These are phyloP conservation scores for Hystrix cristata DNA, from an alignment of 2,113 vertebrate species.

Conservation along the genomic window DNA sequence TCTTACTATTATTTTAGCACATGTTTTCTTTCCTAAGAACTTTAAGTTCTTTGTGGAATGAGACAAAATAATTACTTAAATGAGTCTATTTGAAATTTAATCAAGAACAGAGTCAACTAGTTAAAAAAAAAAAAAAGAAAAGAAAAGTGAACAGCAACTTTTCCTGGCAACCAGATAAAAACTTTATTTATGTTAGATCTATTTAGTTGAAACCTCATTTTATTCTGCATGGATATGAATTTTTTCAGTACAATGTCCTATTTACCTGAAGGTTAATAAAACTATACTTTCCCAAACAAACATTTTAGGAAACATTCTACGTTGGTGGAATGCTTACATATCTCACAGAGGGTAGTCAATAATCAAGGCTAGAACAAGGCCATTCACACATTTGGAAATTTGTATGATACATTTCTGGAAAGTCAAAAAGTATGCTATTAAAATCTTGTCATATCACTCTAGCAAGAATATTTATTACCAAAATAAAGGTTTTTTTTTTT, in stretches of 20 bases:
- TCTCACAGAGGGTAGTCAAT: not conserved
- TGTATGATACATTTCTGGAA: conserved; percentile 61
- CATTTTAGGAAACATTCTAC: conserved; percentile 27
- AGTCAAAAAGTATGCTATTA: conserved; percentile 30
- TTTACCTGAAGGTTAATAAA: conserved; percentile 29
- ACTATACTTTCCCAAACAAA: conserved; percentile 50
- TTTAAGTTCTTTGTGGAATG: conserved; percentile 32
- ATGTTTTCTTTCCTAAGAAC: conserved; percentile 43
- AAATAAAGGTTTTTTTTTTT: not conserved
- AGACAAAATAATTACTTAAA: conserved; percentile 8
- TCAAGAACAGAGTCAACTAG: conserved; percentile 3
- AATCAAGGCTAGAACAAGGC: conserved; percentile 13
- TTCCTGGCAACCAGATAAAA: conserved; percentile 15
- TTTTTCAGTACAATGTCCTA: not conserved
- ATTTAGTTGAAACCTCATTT: conserved; percentile 45
- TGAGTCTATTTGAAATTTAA: conserved; percentile 11
- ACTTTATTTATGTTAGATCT: not conserved
- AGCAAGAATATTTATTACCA: conserved; percentile 60
- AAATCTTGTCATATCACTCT: conserved; percentile 1
- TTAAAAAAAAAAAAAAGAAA: not conserved
- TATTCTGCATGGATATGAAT: not conserved
- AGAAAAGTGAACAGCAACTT: not conserved
- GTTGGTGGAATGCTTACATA: not conserved
- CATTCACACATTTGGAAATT: conserved; percentile 7
- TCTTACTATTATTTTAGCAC: not conserved